Evolutionary conservation across 2,888 invertebrate genomes (phyloP), one percentile per base, ranked within the genome.

Genomic region (Alitta virens): DNA sequence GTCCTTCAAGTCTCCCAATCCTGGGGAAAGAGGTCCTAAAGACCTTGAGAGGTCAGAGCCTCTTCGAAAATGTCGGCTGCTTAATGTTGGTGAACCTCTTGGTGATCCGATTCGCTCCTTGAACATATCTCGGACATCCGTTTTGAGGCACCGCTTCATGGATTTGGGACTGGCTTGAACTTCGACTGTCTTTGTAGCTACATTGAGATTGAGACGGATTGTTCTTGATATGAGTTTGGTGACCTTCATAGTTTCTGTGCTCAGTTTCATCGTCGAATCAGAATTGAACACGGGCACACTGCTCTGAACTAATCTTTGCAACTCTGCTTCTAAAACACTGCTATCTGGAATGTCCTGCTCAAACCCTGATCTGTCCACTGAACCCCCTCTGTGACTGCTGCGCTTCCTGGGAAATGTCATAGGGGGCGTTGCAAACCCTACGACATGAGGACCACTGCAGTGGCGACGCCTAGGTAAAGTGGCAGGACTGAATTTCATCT

Each of bases 151-250:
- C 7, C 46, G 46, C n/a, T 46, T 46, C 46, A 46, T 46, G n/a
- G 46, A 18, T 16, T 46, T 46, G 5, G 46, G 46, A 21, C 46
- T 46, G 7, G 46, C 46, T 21, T 46, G 46, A 16, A 46, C 46
- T 9, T n/a, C 46, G 7, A 46, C 7, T 3, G 5, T 21, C 21
- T 16, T 46, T n/a, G 46, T 46, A n/a, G 46, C 46, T 5, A 46
- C 42, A 43, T 56, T 27, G 1, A 56, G 56, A 25, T 56, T 56
- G 16, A 56, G 43, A 16, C 56, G 21, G 40, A 56, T 56, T 40
- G 56, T 56, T n/a, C 33, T 21, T 21, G 56, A 56, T 12, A 56
- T 56, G n/a, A 56, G 43, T 43, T 56, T 56, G 23, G 42, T 7
- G 21, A 56, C 27, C 43, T 27, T 33, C 16, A 23, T 23, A 23